These are phyloP conservation scores for Aythya fuligula DNA, from an alignment of 2,797 vertebrate species.

Conservation along the genomic window DNA sequence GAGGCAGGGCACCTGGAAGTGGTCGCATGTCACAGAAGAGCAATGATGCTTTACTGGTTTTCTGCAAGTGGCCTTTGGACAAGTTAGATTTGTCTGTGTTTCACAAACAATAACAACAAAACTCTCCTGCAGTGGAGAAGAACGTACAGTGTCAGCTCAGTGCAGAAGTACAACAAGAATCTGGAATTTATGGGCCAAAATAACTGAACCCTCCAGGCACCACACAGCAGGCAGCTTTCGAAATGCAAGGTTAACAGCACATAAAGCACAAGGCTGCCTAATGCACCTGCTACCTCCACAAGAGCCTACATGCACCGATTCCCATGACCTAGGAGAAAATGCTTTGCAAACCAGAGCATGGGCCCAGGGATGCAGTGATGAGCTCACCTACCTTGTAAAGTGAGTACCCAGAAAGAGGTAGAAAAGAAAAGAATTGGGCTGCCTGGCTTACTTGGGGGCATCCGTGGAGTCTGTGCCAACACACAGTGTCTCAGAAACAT, in stretches of 20 bases:
- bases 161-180: background rate
- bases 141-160: background rate
- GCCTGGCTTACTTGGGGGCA: background rate
- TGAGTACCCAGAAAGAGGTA: background rate
- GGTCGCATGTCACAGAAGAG: background rate
- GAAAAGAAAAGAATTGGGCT: background rate
- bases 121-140: background rate
- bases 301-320: background rate
- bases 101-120: background rate
- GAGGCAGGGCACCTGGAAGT: background rate
- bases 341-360: background rate
- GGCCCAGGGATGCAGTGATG: background rate
- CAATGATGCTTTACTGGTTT: background rate
- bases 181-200: background rate
- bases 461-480: too few relatives aligned
- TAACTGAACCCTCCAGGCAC: background rate
- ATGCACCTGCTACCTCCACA: background rate
- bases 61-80: background rate
- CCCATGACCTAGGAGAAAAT: background rate
- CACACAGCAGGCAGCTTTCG: background rate
- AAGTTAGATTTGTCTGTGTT: background rate
- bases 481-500: background rate
- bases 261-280: background rate
- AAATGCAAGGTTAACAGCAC: background rate
- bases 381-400: background rate